These are phyloP conservation scores for Indri indri DNA, from an alignment of 2,113 vertebrate species.

Conservation along the genomic window DNA sequence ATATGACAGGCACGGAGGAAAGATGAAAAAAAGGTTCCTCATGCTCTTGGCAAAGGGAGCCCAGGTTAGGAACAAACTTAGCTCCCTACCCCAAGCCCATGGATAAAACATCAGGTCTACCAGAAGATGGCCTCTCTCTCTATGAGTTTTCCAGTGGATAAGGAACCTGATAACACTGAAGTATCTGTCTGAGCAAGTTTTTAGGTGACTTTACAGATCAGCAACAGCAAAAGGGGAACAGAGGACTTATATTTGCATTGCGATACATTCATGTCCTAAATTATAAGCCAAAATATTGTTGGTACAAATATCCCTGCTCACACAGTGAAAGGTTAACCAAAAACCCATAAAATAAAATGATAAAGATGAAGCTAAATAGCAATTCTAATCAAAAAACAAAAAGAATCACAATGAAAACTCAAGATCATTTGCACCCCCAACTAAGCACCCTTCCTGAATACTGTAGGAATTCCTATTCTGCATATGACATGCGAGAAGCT, in stretches of 20 bases:
- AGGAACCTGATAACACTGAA: neutral
- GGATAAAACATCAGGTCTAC: neutral
- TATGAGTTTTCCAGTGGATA: constrained; percentile 5
- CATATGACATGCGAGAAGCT: neutral
- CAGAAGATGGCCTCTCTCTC: neutral
- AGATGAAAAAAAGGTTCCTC: neutral
- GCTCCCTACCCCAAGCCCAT: neutral
- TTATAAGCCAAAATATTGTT: constrained; percentile 24
- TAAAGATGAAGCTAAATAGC: neutral
- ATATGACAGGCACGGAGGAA: neutral
- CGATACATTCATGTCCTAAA: neutral
- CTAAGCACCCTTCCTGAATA: neutral
- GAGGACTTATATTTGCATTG: neutral
- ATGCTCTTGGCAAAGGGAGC: neutral
- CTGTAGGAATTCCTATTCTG: neutral
- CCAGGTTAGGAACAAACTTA: neutral
- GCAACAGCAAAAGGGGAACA: neutral
- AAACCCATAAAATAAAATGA: neutral
- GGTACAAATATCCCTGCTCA: neutral
- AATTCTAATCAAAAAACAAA: neutral
- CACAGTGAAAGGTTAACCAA: constrained; percentile 34
- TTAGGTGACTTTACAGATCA: neutral
- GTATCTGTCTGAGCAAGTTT: neutral
- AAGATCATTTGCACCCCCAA: neutral
- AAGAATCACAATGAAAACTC: neutral